Conservation (phyloP, 2,797 vertebrate species). For the Hypotaenidia philippensis region DNA sequence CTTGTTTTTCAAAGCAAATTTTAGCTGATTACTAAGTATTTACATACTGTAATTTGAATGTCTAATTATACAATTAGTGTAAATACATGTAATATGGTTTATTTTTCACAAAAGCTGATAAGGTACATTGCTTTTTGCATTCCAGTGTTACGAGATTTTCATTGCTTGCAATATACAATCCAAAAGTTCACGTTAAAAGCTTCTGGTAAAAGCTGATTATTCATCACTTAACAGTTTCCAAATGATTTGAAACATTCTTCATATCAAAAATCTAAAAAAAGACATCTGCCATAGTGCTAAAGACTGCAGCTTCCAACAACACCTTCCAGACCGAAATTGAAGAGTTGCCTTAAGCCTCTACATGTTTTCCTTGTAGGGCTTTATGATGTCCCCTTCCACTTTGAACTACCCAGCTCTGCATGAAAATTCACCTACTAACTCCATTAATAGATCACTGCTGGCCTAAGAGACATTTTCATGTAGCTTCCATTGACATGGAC, state of each 20-base stretch:
- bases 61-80: slow-evolving; percentile 86
- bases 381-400: neutral
- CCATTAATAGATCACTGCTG: neutral
- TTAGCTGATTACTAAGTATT: slow-evolving; percentile 87
- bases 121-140: slow-evolving; percentile 72
- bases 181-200: slow-evolving; percentile 14
- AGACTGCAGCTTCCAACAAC: neutral
- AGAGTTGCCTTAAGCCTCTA: neutral
- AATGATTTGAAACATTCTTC: neutral
- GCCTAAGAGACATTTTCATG: neutral
- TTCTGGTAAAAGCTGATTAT: neutral
- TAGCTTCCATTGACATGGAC: neutral
- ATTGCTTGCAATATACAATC: slow-evolving; percentile 3
- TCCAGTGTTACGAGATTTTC: slow-evolving; percentile 37
- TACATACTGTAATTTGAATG: slow-evolving; percentile 86
- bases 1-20: slow-evolving; percentile 87
- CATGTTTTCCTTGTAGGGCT: neutral
- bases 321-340: neutral
- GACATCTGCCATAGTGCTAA: neutral
- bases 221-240: neutral
- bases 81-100: slow-evolving; percentile 86
- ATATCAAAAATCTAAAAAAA: neutral
- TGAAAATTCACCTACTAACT: neutral
- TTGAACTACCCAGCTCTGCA: neutral
- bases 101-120: slow-evolving; percentile 79